These are phyloP conservation scores for Megaleporinus macrocephalus DNA, from an alignment of 2,113 vertebrate species.

Conservation along the genomic window DNA sequence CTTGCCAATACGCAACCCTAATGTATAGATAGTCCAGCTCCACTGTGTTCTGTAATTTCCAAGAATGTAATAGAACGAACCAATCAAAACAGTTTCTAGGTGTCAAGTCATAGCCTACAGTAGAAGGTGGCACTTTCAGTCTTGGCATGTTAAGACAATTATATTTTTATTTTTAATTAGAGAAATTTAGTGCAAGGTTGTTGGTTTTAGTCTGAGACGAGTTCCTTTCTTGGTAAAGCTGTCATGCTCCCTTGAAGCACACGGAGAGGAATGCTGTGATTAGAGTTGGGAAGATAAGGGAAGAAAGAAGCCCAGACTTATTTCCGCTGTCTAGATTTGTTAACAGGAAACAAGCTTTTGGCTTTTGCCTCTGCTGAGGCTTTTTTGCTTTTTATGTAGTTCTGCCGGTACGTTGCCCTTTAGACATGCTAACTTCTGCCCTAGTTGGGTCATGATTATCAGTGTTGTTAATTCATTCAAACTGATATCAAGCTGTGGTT, in stretches of 20 bases:
- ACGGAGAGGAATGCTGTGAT: background rate
- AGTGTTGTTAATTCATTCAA: background rate
- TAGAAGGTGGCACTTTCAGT: too few species aligned
- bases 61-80: too few species aligned
- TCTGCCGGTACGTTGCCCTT: too few species aligned
- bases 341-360: background rate
- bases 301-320: background rate
- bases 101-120: too few species aligned
- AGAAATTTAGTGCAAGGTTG: background rate
- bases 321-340: background rate
- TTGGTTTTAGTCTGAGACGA: too few species aligned
- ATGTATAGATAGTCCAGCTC: too few species aligned
- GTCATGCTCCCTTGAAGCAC: background rate
- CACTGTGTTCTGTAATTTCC: too few species aligned
- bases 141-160: too few species aligned
- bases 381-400: background rate
- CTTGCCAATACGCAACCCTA: too few species aligned
- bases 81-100: too few species aligned
- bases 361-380: background rate
- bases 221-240: background rate
- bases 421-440: conserved; percentile 27
- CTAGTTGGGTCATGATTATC: conserved; percentile 20
- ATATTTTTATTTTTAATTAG: too few species aligned
- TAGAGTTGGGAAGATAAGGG: background rate
- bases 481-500: background rate